These are phyloP conservation scores for Epinotia demarniana DNA, from an alignment of 2,888 invertebrate genomes.

Conservation along the genomic window DNA sequence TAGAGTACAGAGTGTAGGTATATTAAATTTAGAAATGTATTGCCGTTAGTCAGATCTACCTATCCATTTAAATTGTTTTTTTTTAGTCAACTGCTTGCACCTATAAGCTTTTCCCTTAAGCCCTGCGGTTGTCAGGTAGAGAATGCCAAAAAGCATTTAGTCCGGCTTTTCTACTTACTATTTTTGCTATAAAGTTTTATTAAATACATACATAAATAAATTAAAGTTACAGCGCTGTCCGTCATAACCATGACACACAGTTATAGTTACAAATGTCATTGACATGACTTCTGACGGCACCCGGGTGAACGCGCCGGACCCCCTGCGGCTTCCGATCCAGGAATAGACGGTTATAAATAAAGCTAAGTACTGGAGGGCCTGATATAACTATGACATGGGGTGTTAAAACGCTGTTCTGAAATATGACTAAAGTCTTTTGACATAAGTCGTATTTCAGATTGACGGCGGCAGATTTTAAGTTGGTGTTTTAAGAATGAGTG, in stretches of 20 bases:
- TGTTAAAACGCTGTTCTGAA: background rate
- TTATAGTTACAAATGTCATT: constrained; percentile 25
- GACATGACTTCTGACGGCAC: constrained; percentile 32
- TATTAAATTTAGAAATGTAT: no score
- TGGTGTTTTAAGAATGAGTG: background rate
- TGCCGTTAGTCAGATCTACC: no score
- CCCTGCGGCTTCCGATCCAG: constrained; percentile 60
- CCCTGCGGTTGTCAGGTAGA: no score
- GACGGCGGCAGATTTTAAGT: background rate
- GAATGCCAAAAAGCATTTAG: no score
- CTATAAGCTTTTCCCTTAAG: no score
- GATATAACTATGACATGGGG: constrained; percentile 36
- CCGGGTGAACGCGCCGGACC: constrained; percentile 55
- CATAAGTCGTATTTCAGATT: background rate
- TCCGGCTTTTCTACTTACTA: no score
- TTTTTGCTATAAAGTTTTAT: no score
- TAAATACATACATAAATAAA: background rate
- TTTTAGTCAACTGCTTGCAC: no score
- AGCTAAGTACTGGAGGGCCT: constrained; percentile 32
- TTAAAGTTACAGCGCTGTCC: background rate
- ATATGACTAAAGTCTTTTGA: background rate
- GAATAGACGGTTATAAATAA: constrained; percentile 55
- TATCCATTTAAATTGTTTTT: no score
- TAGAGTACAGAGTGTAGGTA: no score
- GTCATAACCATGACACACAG: background rate